Evolutionary conservation across 2,113 vertebrate species (phyloP).

Genomic region (Trematomus loennbergii): DNA sequence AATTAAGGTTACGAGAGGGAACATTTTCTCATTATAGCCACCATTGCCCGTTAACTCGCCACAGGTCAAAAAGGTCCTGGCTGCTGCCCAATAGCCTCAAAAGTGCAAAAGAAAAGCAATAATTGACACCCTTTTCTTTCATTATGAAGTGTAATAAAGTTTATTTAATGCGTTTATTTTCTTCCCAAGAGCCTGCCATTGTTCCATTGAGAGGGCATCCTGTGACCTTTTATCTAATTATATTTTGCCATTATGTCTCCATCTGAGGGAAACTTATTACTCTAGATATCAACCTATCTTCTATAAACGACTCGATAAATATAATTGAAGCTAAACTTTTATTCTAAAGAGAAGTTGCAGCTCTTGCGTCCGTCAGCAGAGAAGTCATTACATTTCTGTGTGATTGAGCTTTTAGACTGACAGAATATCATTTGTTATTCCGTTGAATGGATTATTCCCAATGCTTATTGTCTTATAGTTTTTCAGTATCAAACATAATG

Average conservation of each 20-base stretch:
- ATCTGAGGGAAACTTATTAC: not conserved
- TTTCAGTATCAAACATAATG: not conserved
- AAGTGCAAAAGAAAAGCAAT: slow-evolving; percentile 9
- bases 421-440: not conserved
- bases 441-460: not conserved
- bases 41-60: slow-evolving; percentile 3
- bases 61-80: slow-evolving; percentile 29
- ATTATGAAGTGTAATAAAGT: not conserved
- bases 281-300: not conserved
- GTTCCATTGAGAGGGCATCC: not conserved
- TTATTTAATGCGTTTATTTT: not conserved
- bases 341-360: not conserved
- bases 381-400: not conserved
- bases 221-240: not conserved
- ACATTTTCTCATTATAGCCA: slow-evolving; percentile 6
- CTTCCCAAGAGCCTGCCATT: not conserved
- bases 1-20: slow-evolving; percentile 10
- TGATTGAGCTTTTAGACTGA: slow-evolving; percentile 1
- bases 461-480: not conserved
- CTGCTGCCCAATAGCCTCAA: not conserved
- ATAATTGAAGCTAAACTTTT: not conserved
- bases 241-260: not conserved
- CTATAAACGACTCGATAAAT: not conserved
- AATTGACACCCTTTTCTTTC: not conserved
- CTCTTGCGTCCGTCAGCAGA: not conserved